Evolutionary conservation across 2,888 invertebrate genomes (phyloP).

Genomic region (Tipula helvola): DNA sequence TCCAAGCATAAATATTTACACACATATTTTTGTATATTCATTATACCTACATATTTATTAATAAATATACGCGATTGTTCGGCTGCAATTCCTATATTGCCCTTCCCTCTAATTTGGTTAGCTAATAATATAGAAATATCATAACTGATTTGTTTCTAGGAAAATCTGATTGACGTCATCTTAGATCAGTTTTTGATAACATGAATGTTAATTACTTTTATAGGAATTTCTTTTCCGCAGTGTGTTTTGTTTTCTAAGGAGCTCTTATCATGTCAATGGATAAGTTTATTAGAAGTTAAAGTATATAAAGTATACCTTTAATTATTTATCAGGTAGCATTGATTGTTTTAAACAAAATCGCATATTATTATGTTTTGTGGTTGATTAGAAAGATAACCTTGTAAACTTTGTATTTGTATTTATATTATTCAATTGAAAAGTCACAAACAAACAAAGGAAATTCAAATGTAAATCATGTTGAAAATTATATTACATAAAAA

Average conservation of each 20-base stretch:
- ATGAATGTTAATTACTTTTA: neutral
- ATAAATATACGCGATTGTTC: neutral
- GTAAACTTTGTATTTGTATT: neutral
- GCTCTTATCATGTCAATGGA: neutral
- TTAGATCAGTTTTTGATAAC: neutral
- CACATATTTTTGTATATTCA: neutral
- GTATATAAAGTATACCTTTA: neutral
- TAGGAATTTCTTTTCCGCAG: neutral
- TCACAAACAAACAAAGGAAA: neutral
- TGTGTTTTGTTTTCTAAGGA: neutral
- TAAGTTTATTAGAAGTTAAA: neutral
- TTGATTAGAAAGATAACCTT: neutral
- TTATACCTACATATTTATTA: neutral
- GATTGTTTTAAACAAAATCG: neutral
- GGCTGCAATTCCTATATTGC: neutral
- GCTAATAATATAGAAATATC: neutral
- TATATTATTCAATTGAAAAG: neutral
- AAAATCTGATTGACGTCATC: neutral
- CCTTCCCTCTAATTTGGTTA: neutral
- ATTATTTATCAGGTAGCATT: neutral
- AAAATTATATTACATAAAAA: neutral
- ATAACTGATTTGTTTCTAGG: neutral
- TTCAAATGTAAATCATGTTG: neutral
- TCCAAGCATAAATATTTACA: neutral
- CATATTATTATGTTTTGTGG: neutral